phyloP scores from a whole-genome alignment of 2,888 invertebrate genomes.

The Himalopsyche japonica region DNA sequence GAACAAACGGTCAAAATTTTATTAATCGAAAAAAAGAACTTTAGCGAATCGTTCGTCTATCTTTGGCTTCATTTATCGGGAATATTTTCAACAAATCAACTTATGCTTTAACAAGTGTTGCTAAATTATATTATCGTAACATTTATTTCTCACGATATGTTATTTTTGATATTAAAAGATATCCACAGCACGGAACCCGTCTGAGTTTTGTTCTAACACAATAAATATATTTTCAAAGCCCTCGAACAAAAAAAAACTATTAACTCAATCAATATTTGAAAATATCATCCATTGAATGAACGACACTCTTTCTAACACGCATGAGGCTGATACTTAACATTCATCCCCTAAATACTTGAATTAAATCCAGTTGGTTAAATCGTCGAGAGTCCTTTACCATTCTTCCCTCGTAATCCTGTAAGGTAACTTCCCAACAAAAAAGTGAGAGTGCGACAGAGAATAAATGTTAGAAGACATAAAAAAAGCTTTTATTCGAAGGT shows the following conservation, averaged over 20 bases:
- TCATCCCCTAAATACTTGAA: not conserved
- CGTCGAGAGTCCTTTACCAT: constrained; percentile 6
- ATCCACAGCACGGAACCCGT: not conserved
- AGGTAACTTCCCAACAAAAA: constrained; percentile 2
- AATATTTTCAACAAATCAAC: too few species aligned
- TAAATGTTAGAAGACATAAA: not conserved
- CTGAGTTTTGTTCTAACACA: not conserved
- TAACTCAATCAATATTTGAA: not conserved
- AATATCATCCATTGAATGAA: not conserved
- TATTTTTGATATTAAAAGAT: not conserved
- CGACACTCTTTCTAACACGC: not conserved
- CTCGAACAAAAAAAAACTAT: not conserved
- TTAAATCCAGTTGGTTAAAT: constrained; percentile 21
- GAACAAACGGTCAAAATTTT: too few species aligned
- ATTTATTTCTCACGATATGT: not conserved
- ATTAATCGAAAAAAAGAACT: too few species aligned
- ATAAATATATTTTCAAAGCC: not conserved
- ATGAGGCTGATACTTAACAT: not conserved
- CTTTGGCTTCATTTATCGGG: too few species aligned
- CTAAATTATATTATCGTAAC: not conserved
- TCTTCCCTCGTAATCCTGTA: constrained; percentile 14
- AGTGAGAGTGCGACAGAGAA: not conserved
- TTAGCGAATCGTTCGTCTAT: too few species aligned
- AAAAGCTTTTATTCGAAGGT: not conserved
- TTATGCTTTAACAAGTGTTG: too few species aligned